phyloP scores from a whole-genome alignment of 2,888 invertebrate species.

The Tetrapedia diversipes region DNA sequence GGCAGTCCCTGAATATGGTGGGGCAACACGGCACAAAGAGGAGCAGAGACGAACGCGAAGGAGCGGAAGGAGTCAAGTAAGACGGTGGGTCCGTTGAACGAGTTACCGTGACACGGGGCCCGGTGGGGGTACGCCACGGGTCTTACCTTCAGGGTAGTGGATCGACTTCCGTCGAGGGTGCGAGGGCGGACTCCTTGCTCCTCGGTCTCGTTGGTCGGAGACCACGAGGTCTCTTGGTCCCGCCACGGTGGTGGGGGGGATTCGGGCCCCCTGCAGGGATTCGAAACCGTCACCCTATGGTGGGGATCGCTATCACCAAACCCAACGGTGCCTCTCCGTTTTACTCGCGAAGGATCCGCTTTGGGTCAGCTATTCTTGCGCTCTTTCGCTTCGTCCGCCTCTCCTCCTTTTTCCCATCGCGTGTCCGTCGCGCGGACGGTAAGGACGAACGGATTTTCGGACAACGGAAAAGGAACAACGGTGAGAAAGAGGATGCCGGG shows the following conservation, averaged over 20 bases:
- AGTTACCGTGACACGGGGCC: constrained; percentile 23
- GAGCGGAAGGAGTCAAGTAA: constrained; percentile 51
- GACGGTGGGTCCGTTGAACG: constrained; percentile 46
- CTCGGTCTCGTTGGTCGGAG: constrained; percentile 71
- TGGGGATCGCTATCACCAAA: constrained; percentile 46
- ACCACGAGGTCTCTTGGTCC: constrained; percentile 65
- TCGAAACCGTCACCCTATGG: constrained; percentile 39
- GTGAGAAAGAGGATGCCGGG: too few relatives aligned
- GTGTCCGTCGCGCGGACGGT: too few relatives aligned
- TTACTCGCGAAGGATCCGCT: constrained; percentile 48
- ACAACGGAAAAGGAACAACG: not conserved
- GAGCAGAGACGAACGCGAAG: constrained; percentile 49
- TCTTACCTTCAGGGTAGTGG: constrained; percentile 60
- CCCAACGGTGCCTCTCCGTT: constrained; percentile 35
- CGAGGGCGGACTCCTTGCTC: constrained; percentile 74
- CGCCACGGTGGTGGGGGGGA: constrained; percentile 37
- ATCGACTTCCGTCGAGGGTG: constrained; percentile 65
- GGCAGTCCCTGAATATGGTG: constrained; percentile 52
- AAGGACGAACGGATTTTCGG: not conserved
- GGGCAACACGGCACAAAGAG: constrained; percentile 55
- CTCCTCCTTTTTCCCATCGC: not conserved
- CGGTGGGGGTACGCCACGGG: constrained; percentile 63
- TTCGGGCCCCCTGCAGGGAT: constrained; percentile 55
- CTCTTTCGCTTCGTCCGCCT: constrained; percentile 2
- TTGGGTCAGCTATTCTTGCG: constrained; percentile 15